Conservation (phyloP, 2,113 vertebrate genomes). For the Jacana jacana region DNA sequence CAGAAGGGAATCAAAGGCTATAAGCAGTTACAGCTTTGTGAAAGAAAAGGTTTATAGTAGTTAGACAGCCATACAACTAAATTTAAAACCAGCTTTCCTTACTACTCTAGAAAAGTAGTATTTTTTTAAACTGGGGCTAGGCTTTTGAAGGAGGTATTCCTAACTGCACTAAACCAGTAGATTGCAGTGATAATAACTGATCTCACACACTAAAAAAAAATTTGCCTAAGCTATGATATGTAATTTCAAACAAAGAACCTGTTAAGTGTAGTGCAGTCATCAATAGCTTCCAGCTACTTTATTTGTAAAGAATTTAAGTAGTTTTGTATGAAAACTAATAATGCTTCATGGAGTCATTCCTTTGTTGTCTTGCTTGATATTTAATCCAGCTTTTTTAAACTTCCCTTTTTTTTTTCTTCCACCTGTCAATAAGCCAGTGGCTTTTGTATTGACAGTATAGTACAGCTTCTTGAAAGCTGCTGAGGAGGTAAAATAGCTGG, state of each 20-base stretch:
- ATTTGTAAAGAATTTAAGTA: neutral
- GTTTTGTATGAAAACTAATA: neutral
- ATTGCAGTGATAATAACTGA: neutral
- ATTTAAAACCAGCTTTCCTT: neutral
- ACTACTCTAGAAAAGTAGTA: neutral
- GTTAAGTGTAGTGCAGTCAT: neutral
- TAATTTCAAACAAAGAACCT: neutral
- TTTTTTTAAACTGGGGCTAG: neutral
- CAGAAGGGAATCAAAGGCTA: neutral
- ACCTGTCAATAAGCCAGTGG: slow-evolving; percentile 14
- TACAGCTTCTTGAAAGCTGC: slow-evolving; percentile 32
- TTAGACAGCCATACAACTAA: neutral
- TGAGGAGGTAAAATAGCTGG: slow-evolving; percentile 32
- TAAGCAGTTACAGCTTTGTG: neutral
- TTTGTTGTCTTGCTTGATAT: neutral
- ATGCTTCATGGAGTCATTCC: neutral
- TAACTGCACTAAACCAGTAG: neutral
- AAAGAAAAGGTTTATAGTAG: neutral
- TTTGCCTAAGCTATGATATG: neutral
- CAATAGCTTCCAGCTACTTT: neutral
- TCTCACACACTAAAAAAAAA: neutral
- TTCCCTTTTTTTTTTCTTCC: neutral
- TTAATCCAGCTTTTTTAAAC: slow-evolving; percentile 10
- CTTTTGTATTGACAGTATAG: slow-evolving; percentile 31
- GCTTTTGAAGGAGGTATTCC: neutral